Evolutionary conservation across 1,140 invertebrate species (phyloP), one percentile per base, ranked within the genome.

Genomic region (Dreissena polymorpha): DNA sequence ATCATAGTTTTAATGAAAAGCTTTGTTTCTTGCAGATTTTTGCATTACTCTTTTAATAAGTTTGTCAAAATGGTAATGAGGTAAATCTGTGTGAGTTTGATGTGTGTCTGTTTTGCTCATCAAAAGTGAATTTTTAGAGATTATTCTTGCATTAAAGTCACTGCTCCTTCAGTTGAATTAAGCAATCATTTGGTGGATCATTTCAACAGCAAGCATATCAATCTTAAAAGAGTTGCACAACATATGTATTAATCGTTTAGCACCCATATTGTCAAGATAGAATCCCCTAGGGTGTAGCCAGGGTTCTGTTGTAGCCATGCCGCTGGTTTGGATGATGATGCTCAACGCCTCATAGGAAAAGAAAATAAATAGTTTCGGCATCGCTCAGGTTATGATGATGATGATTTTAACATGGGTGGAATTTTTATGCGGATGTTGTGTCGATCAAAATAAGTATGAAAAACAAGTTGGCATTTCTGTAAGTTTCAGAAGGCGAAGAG

Each of bases 301-400:
- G 75, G 65, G 75, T 18, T 5, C 27, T 53, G 27, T 64, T 68
- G 64, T 53, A 67, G 27, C 53, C 23, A 29, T 67, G 51, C 67
- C 67, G 55, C 25, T 29, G 39, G 39, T 77, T 77, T 77, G 75
- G 68, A 77, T 64, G n/a, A 50, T 77, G 75, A 65, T 77, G 75
- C 65, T 68, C 13, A 51, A 77, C 27, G 64, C 39, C 63, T 77
- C 75, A 77, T 77, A 77, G 75, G 75, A 64, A 77, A 77, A 25
- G 27, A 21, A 77, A 77, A 77, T 77, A 77, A 77, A 77, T 78
- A 68, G 51, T 50, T 53, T 49, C 51, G 69, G 57, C 27, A 57
- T 64, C 53, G 51, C 14, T 78, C 6, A 67, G 51, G 14, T 50
- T 53, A 67, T 78, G 64, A 70, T 78, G 64, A 70, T 78, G 76